Evolutionary conservation across 2,113 vertebrate genomes (phyloP).

Genomic region (Saccopteryx bilineata): DNA sequence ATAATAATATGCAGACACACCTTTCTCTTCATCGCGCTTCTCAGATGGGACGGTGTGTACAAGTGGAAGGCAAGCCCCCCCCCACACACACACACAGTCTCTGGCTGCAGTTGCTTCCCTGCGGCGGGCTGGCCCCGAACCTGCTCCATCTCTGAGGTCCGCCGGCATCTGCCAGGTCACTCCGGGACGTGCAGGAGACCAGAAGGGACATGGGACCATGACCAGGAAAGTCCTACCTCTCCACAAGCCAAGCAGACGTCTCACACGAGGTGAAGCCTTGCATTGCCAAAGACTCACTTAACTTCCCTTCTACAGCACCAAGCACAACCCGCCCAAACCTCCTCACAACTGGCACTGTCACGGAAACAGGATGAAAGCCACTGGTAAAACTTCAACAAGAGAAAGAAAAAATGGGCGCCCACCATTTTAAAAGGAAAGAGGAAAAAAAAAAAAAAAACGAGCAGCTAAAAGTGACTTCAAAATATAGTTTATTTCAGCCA

Average conservation of each 20-base stretch:
- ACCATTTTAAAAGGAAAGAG: not conserved
- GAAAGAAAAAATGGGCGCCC: not conserved
- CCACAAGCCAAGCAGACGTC: conserved; percentile 5
- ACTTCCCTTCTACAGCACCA: not conserved
- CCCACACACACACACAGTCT: no score
- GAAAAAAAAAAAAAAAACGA: not conserved
- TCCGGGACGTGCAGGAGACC: not conserved
- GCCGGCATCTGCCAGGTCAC: not conserved
- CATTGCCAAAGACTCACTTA: not conserved
- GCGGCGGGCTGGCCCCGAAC: not conserved
- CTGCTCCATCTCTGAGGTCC: not conserved
- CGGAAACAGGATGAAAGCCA: not conserved
- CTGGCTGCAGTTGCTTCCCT: no score
- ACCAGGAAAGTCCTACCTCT: not conserved
- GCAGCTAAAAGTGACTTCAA: not conserved
- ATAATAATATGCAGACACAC: not conserved
- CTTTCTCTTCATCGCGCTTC: not conserved
- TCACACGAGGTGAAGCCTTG: conserved; percentile 11
- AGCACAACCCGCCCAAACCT: not conserved
- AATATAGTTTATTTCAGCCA: not conserved
- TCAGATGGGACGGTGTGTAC: not conserved
- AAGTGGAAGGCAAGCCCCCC: not conserved
- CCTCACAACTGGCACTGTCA: not conserved
- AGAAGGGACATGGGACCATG: not conserved
- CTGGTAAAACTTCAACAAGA: not conserved